These are phyloP conservation scores for Melanaphis sacchari DNA, from an alignment of 1,140 invertebrate genomes.

Conservation along the genomic window DNA sequence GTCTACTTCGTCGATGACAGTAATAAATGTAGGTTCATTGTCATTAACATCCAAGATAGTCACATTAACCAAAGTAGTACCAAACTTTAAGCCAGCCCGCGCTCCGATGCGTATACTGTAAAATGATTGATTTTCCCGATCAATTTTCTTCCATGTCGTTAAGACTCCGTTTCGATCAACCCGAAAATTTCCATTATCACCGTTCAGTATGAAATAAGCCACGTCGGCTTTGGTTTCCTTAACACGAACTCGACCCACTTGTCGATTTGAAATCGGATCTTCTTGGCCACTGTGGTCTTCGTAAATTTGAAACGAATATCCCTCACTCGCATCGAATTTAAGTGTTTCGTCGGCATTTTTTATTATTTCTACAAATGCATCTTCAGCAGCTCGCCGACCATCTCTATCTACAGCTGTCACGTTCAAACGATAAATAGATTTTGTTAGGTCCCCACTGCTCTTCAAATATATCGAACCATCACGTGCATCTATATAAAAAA, in stretches of 20 bases:
- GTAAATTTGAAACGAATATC: constrained; percentile 80
- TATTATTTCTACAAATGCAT: constrained; percentile 83
- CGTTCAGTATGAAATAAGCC: constrained; percentile 82
- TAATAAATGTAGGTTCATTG: constrained; percentile 83
- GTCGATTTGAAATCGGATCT: constrained; percentile 67
- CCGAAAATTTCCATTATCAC: constrained; percentile 72
- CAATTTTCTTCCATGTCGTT: constrained; percentile 78
- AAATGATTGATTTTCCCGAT: constrained; percentile 79
- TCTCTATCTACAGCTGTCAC: constrained; percentile 82
- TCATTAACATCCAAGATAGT: constrained; percentile 91
- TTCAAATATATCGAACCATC: constrained; percentile 77
- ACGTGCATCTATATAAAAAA: constrained; percentile 79
- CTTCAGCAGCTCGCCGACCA: constrained; percentile 72
- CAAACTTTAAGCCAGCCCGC: constrained; percentile 72
- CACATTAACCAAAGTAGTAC: constrained; percentile 78
- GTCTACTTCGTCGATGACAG: constrained; percentile 76
- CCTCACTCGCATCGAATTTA: constrained; percentile 75
- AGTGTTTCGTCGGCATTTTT: constrained; percentile 74
- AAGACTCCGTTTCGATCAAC: constrained; percentile 81
- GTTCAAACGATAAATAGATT: constrained; percentile 74
- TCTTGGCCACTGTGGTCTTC: constrained; percentile 74
- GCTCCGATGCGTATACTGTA: constrained; percentile 84
- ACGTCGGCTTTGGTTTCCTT: constrained; percentile 65
- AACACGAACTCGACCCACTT: constrained; percentile 76
- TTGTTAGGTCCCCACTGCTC: constrained; percentile 66